These are phyloP conservation scores for Scyliorhinus canicula DNA, from an alignment of 2,797 vertebrate species.

Conservation along the genomic window DNA sequence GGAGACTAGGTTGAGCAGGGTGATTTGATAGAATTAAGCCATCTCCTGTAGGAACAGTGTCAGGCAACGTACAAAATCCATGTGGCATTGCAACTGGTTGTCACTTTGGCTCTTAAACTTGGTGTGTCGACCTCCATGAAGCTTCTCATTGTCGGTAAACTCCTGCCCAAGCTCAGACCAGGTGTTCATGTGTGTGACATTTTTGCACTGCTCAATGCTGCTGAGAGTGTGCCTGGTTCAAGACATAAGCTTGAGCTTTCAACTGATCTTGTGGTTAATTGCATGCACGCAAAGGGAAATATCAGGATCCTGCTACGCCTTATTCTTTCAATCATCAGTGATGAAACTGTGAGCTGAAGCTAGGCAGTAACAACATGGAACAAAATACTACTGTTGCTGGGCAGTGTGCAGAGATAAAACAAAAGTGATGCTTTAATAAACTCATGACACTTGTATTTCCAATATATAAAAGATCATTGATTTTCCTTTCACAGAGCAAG, in stretches of 20 bases:
- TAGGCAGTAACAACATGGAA: background rate
- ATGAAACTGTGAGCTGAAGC: background rate
- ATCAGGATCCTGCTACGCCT: background rate
- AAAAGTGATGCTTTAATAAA: background rate
- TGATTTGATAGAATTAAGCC: background rate
- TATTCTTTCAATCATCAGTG: background rate
- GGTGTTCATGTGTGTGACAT: too few relatives aligned
- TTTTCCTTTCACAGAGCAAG: conserved; percentile 8
- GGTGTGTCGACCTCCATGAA: too few relatives aligned
- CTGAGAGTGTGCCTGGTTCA: background rate
- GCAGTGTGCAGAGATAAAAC: background rate
- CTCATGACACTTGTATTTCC: background rate
- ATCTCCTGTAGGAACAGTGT: background rate
- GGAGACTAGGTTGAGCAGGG: background rate
- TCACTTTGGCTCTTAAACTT: background rate
- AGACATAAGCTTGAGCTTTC: background rate
- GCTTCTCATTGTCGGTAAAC: background rate
- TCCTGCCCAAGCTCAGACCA: background rate
- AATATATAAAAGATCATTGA: background rate
- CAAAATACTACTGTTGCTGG: background rate
- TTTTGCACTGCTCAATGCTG: background rate
- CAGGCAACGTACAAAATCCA: background rate
- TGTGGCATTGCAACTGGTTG: background rate
- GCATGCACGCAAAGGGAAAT: background rate
- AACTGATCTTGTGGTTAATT: background rate